A percentile compares a stretch with the other conserved stretches of the same genome.
phyloP scores from a whole-genome alignment of 2,797 vertebrate species.

The Rhinogobio ventralis region DNA sequence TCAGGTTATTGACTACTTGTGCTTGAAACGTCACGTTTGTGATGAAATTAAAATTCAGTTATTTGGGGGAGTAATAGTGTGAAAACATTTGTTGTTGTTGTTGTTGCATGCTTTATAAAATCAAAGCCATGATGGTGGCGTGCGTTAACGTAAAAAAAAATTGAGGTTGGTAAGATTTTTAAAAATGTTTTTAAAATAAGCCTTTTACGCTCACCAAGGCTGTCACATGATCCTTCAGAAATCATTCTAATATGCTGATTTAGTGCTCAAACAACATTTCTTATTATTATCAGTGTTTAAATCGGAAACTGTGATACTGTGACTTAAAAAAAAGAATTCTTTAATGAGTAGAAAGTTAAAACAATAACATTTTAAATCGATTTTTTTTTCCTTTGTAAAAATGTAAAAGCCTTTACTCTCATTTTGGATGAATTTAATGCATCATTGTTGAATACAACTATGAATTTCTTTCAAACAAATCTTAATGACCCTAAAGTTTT shows the following conservation, averaged over 20 bases:
- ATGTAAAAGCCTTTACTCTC: not conserved
- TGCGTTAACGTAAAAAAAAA: too few relatives aligned
- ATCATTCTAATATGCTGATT: not conserved
- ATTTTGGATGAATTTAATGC: not conserved
- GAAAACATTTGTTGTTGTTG: not conserved
- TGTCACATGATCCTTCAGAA: not conserved
- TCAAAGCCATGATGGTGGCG: not conserved
- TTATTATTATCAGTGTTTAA: not conserved
- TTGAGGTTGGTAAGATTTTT: not conserved
- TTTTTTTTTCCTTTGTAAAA: not conserved
- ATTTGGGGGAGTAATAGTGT: not conserved
- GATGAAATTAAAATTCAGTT: not conserved
- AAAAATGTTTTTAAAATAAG: not conserved
- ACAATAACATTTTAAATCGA: not conserved
- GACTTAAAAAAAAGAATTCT: not conserved
- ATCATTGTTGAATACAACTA: too few relatives aligned
- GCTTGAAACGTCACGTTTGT: not conserved
- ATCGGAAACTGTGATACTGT: not conserved
- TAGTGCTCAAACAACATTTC: not conserved
- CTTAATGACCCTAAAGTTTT: not conserved
- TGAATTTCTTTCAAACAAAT: not conserved
- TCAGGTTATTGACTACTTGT: not conserved
- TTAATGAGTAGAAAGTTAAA: not conserved
- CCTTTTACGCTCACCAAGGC: too few relatives aligned
- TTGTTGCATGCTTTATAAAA: not conserved